A percentile compares a stretch with the other conserved stretches of the same genome.
These are phyloP conservation scores for Dioctria rufipes DNA, from an alignment of 2,888 invertebrate species.

Conservation along the genomic window DNA sequence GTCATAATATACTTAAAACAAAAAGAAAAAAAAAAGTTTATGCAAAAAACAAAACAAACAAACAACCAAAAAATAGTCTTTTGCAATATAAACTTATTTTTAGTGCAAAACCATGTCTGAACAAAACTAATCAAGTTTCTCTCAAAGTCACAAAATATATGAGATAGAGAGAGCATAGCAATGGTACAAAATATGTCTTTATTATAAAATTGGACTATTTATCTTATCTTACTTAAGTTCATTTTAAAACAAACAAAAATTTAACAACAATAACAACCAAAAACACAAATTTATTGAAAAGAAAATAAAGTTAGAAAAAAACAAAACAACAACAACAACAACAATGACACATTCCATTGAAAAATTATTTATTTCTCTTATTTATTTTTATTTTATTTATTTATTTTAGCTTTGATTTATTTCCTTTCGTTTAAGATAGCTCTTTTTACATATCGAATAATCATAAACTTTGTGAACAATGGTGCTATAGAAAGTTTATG, in stretches of 20 bases:
- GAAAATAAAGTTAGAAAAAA: slow-evolving; percentile 57
- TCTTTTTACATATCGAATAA: slow-evolving; percentile 56
- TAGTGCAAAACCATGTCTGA: background rate
- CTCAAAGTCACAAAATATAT: background rate
- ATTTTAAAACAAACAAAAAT: background rate
- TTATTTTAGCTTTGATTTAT: slow-evolving; percentile 32
- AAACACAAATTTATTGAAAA: slow-evolving; percentile 58
- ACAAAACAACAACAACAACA: slow-evolving; percentile 40
- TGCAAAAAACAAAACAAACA: slow-evolving; percentile 41
- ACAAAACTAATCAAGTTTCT: background rate
- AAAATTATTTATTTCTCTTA: slow-evolving; percentile 55
- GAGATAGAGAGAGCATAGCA: background rate
- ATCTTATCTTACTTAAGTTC: slow-evolving; percentile 40
- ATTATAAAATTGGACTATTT: slow-evolving; percentile 35
- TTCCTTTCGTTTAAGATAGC: slow-evolving; percentile 37
- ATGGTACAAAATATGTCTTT: slow-evolving; percentile 49
- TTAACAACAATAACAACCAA: slow-evolving; percentile 58
- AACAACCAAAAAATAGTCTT: background rate
- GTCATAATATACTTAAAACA: background rate
- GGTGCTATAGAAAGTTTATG: slow-evolving; percentile 68
- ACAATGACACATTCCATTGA: slow-evolving; percentile 57
- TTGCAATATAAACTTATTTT: too few species aligned
- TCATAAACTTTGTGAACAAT: slow-evolving; percentile 62
- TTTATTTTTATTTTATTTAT: slow-evolving; percentile 45
- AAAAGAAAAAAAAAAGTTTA: slow-evolving; percentile 41